Evolutionary conservation across 2,113 vertebrate genomes (phyloP), one percentile per base, ranked within the genome.

Genomic region (Cyphomyrus discorhynchus): DNA sequence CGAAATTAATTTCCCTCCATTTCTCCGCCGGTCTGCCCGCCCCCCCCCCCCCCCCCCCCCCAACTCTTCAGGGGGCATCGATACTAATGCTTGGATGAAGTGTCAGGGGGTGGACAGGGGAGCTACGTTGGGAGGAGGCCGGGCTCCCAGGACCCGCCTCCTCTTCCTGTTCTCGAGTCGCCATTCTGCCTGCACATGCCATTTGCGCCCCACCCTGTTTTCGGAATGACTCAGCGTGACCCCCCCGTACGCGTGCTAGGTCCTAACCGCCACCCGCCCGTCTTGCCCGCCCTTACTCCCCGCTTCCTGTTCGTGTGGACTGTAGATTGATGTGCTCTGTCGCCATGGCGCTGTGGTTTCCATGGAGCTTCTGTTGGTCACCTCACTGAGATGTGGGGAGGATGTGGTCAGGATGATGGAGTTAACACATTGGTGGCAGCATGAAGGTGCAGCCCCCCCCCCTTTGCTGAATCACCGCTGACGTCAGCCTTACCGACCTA

Each of bases 1-100:
- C 92, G 39, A 45, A 87, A 90, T 88, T 88, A 2, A 90, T 93
- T 93, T 92, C 90, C 91, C 91, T 93, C 93, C 89, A 94, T 94
- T 91, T 92, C 74, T 86, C 19, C 86, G 17, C 1, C 15, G 86
- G 89, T 92, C 87, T 91, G 89, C 52, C 52, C 0, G 1, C 49
- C 6, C 42, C 8, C 5, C 45, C 24, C 39, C 42, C 8, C 5
- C 45, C 24, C 39, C 39, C 39, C 39, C 39, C 39, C 39, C 39
- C 35, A 46, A 10, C 58, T 7, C 2, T 47, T 35, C 3, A 49
- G 45, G 62, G 66, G 27, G 47, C 42, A 74, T 70, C n/a, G 8
- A 31, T 24, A 56, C 19, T 58, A 24, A 27, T n/a, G 58, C 58
- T n/a, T 66, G 58, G 58, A n/a, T 6, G 5, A 56, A 56, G 21